Evolutionary conservation across 2,797 vertebrate genomes (phyloP).

Genomic region (Danio jaintianensis): DNA sequence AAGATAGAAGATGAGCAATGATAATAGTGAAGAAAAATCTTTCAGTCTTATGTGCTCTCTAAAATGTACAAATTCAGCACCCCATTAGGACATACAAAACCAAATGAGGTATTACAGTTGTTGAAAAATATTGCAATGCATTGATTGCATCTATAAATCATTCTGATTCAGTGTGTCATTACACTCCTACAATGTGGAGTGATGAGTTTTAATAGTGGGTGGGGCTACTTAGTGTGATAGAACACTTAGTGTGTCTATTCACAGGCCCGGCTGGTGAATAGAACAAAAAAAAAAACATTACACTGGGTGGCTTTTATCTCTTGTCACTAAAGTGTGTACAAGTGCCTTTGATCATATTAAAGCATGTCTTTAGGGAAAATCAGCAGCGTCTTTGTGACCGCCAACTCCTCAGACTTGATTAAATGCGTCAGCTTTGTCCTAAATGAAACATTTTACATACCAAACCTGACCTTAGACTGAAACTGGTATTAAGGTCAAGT

Average conservation of each 20-base stretch:
- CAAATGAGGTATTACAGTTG: background rate
- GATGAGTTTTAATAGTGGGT: background rate
- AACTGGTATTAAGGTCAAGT: slow-evolving; percentile 1
- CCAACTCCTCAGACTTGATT: background rate
- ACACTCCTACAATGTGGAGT: background rate
- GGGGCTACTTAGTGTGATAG: background rate
- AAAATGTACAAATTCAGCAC: background rate
- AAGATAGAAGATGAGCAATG: background rate
- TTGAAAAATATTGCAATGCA: background rate
- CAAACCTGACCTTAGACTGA: background rate
- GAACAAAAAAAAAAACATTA: background rate
- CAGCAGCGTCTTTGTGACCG: background rate
- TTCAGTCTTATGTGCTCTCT: background rate
- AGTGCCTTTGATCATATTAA: background rate
- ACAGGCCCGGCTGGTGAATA: background rate
- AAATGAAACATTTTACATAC: background rate
- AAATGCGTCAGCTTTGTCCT: background rate
- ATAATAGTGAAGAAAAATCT: background rate
- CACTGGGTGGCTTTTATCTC: background rate
- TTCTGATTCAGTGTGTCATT: background rate
- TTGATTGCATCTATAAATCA: background rate
- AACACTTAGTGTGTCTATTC: background rate
- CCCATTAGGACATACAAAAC: background rate
- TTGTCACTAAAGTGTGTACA: background rate
- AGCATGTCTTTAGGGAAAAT: background rate